phyloP scores from a whole-genome alignment of 2,888 invertebrate species.

The Heliconius cydno region DNA sequence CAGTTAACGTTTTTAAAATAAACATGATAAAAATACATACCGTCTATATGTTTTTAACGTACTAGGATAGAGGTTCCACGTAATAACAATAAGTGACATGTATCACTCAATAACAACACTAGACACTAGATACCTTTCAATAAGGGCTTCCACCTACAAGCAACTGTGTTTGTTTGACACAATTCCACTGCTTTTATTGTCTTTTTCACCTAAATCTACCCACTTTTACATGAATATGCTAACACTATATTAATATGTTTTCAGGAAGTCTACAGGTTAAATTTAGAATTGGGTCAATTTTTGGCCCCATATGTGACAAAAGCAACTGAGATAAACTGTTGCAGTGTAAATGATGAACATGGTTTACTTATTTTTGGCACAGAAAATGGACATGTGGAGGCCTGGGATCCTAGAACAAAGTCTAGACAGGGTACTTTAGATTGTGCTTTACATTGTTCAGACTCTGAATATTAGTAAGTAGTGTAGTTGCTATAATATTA shows the following conservation, averaged over 20 bases:
- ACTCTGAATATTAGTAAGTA: slow-evolving; percentile 75
- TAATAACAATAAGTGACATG: too few species aligned
- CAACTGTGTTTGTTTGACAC: too few species aligned
- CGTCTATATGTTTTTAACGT: too few species aligned
- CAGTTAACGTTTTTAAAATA: too few species aligned
- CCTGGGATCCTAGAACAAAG: slow-evolving; percentile 96
- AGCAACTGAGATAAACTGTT: slow-evolving; percentile 90
- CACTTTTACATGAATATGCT: too few species aligned
- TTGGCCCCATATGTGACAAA: slow-evolving; percentile 91
- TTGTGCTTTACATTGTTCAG: slow-evolving; percentile 87
- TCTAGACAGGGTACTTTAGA: slow-evolving; percentile 91
- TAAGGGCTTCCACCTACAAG: too few species aligned
- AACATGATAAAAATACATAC: too few species aligned
- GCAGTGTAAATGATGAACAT: slow-evolving; percentile 94
- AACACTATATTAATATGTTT: slow-evolving; percentile 45
- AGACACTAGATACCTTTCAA: too few species aligned
- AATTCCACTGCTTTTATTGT: too few species aligned
- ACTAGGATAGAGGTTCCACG: too few species aligned
- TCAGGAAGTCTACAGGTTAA: slow-evolving; percentile 96
- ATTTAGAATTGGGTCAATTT: slow-evolving; percentile 97
- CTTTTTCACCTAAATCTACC: too few species aligned
- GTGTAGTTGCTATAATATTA: neutral
- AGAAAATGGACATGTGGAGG: slow-evolving; percentile 95
- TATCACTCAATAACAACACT: too few species aligned
- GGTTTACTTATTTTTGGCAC: slow-evolving; percentile 94